Conservation (phyloP, 2,888 invertebrate genomes). For the Pollenia amentaria region DNA sequence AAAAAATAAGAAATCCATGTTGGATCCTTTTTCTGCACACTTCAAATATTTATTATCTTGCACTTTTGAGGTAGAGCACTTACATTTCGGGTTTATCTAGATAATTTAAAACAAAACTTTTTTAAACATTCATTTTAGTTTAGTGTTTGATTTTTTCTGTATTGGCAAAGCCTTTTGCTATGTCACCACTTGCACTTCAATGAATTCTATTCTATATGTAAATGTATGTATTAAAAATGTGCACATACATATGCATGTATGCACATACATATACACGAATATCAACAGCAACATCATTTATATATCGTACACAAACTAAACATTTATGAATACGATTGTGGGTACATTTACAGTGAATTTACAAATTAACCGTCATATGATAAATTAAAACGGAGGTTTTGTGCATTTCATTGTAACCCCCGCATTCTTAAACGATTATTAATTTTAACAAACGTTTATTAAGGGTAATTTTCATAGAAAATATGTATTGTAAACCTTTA, state of each 20-base stretch:
- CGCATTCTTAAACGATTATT: no score
- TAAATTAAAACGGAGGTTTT: no score
- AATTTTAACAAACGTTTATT: no score
- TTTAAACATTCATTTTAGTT: background rate
- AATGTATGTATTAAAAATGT: background rate
- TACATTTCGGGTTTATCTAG: background rate
- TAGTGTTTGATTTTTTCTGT: slow-evolving; percentile 2
- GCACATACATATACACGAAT: background rate
- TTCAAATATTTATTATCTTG: no score
- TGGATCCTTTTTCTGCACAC: no score
- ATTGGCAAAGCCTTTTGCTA: slow-evolving; percentile 26
- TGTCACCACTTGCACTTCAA: slow-evolving; percentile 51
- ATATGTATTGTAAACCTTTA: no score
- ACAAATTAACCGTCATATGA: background rate
- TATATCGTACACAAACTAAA: background rate
- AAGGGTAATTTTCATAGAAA: no score
- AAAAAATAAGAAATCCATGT: no score
- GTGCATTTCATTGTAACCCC: no score
- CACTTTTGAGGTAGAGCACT: background rate
- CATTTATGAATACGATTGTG: slow-evolving; percentile 11
- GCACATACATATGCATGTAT: background rate
- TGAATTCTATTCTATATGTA: slow-evolving; percentile 14
- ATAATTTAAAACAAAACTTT: background rate
- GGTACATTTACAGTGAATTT: slow-evolving; percentile 5
- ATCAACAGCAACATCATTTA: background rate